Conservation (phyloP, 2,113 vertebrate genomes). For the Macrotis lagotis region DNA sequence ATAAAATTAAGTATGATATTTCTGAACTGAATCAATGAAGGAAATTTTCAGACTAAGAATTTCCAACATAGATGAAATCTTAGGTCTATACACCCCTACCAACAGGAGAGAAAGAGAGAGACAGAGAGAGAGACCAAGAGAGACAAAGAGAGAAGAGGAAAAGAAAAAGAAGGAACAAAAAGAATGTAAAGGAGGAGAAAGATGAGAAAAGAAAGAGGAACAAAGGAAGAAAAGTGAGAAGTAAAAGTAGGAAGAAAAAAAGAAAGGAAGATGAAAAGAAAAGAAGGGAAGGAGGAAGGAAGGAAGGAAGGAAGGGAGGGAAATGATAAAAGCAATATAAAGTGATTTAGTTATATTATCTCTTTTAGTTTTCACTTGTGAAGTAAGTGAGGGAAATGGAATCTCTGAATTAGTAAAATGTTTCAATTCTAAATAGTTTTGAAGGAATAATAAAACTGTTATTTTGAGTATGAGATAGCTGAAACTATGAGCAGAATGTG, state of each 20-base stretch:
- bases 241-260: neutral
- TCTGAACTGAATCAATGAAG: neutral
- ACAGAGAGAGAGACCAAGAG: no score
- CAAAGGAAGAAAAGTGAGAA: neutral
- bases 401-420: neutral
- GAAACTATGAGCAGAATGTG: neutral
- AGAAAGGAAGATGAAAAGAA: neutral
- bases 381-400: neutral
- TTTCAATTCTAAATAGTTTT: constrained; percentile 26
- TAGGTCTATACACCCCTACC: neutral
- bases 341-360: constrained; percentile 19
- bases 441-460: constrained; percentile 14
- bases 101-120: neutral
- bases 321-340: neutral
- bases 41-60: neutral
- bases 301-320: neutral
- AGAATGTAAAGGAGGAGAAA: no score
- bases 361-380: neutral
- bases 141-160: no score
- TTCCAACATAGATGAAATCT: neutral
- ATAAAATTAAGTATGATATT: neutral
- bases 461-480: neutral
- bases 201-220: rapidly evolving
- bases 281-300: neutral
- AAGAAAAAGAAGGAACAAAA: no score